Base-by-base conservation (phyloP, 2,113 vertebrate species). In the Heliornis fulica region DNA sequence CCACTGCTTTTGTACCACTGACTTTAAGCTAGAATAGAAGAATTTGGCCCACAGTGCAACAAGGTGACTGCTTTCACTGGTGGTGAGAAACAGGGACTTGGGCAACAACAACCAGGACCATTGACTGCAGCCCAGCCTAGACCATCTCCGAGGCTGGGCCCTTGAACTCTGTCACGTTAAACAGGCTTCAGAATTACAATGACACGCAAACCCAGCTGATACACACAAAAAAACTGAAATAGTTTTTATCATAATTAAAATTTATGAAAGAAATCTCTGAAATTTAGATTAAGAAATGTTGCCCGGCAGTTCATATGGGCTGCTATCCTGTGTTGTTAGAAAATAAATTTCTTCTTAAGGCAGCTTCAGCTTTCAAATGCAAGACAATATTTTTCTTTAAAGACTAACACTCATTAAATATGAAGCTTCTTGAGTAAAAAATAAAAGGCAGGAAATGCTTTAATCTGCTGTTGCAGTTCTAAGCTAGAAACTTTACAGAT, bases 201-300 rank as follows among this genome's bases (percentile, higher is more conserved):
- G 3, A 59, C 18, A 53, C 2, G 57, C 34, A 82, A 88, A 65
- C 56, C 8, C 43, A 18, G 6, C 43, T 56, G 21, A 80, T 54
- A 95, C 78, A 7, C 8, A 41, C 21, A 32, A 66, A 40, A 31
- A 46, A 50, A 7, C 20, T 17, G 15, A 64, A 63, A 31, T 64
- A 38, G n/a, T 41, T 56, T 60, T 69, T 4, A 36, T 61, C 1
- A 74, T 85, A 74, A 36, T 60, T 1, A 91, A 65, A 68, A 18
- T 2, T 14, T 40, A 50, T 22, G 2, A 7, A 83, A 77, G 71
- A 78, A 61, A 0, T 0, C 1, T 46, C 2, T 41, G 18, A 84
- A 61, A 84, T 61, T 48, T 36, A n/a, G 7, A 29, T 50, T 43
- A 32, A 46, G 22, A 60, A n/a, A 3, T 31, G 31, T 70, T 89